Evolutionary conservation across 2,888 invertebrate genomes (phyloP), one percentile per base, ranked within the genome.

Genomic region (Nemotelus pantherinus): DNA sequence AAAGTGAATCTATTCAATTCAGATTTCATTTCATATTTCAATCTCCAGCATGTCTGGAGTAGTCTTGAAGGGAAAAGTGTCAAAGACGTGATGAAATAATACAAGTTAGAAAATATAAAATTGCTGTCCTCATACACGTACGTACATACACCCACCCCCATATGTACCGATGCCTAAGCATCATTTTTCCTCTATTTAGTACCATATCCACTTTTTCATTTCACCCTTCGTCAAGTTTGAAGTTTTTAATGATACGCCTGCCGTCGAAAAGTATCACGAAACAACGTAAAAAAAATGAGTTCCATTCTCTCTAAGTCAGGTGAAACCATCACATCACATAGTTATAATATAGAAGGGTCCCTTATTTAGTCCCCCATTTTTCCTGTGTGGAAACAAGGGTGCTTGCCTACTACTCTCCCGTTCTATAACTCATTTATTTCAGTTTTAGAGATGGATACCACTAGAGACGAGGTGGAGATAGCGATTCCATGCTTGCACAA

Each of bases 171-270:
- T 70, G 70, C 43, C 70, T 70, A 70, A 70, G 70, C 70, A 70
- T 55, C 53, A 53, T n/a, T 55, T 70, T 70, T 55, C 55, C 70
- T 70, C 70, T 70, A 70, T 70, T 70, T 43, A 3, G 53, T 43
- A 39, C 4, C 58, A 47, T 6, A 72, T 72, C 58, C 60, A 48
- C 60, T 47, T 63, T 74, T 74, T 50, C 60, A 74, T 74, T 74
- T 74, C 74, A 74, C 74, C 74, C 74, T 74, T 74, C 74, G 48
- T 45, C 74, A 74, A 74, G 74, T 74, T 60, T 60, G 48, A 74
- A 74, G 74, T 63, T 74, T 70, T 74, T 74, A 74, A 74, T 74
- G 74, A 74, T 74, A 74, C 74, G 74, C 60, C 6, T 39, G 41
- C 25, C 7, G 70, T 53, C 43, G 53, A 41, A 55, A 6, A 41